Base-by-base conservation (phyloP, 1,140 invertebrate species). In the Brachionus rubens region DNA sequence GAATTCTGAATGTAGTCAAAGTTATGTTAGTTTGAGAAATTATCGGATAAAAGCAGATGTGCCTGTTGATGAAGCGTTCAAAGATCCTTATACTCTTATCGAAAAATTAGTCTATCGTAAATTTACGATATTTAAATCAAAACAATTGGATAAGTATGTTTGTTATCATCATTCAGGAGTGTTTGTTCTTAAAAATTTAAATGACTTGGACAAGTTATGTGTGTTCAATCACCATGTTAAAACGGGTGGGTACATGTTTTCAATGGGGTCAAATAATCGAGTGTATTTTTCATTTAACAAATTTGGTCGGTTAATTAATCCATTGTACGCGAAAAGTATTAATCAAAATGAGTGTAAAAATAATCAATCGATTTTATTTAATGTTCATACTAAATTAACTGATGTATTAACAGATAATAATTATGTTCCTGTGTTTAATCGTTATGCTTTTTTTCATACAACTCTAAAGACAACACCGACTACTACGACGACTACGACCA, bases 371-470 rank as follows among this genome's bases (percentile, higher is more conserved):
- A 48, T 5, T 30, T 21, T 50, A 12, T 50, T 72, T 19, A 10
- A 72, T 41, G 19, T 72, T 52, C 68, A 72, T 40, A 72, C 68
- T 12, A 72, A 72, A 48, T 21, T 72, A 6, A 72, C 68, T 10
- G 68, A 72, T 40, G 36, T 72, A 4, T 19, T 72, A n/a, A 19
- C 68, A 21, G 46, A 43, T 3, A 43, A 14, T 14, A 65, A 41
- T 26, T 46, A 43, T 43, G 10, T 65, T 24, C 36, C 59, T 65
- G 21, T 65, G 7, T 43, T 41, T 28, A 65, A 65, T 0, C 26
- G 19, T 5, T n/a, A 43, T 24, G 36, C 6, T 19, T 46, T 43
- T 65, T 14, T 43, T 41, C 40, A 24, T 0, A 41, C 59, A 62
- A n/a, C 56, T n/a, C 3, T 28, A 26, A 62, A 7, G 30, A 19